phyloP scores from a whole-genome alignment of 1,140 invertebrate species.

The Aphidius gifuensis region DNA sequence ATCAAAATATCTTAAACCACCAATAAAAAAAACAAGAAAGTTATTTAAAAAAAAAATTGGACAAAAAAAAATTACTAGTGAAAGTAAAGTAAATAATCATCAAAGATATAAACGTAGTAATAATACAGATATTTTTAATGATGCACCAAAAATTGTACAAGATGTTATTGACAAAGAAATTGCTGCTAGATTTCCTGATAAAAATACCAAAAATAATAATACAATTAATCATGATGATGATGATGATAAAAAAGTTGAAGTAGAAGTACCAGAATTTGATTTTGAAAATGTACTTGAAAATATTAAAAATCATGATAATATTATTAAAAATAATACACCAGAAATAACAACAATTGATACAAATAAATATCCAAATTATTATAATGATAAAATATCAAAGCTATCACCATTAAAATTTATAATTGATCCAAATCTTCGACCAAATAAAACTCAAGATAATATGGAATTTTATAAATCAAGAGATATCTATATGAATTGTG shows the following conservation, averaged over 20 bases:
- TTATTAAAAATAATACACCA: conserved; percentile 10
- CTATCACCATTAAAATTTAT: conserved; percentile 51
- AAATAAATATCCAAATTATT: conserved; percentile 55
- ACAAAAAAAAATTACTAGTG: too few relatives aligned
- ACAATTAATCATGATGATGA: conserved; percentile 7
- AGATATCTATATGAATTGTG: conserved; percentile 48
- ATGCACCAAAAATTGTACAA: conserved; percentile 31
- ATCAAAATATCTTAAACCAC: background rate
- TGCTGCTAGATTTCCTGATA: conserved; percentile 33
- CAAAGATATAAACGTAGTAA: conserved; percentile 1
- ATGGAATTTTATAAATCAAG: conserved; percentile 59
- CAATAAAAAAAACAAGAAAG: background rate
- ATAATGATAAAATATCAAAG: conserved; percentile 32
- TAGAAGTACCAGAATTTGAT: conserved; percentile 42
- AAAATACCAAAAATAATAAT: conserved; percentile 6
- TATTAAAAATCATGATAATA: conserved; percentile 28
- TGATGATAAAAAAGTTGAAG: conserved; percentile 32
- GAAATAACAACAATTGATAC: conserved; percentile 32
- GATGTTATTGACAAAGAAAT: conserved; percentile 42
- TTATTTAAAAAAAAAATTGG: too few relatives aligned
- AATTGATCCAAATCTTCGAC: conserved; percentile 48
- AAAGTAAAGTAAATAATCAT: too few relatives aligned
- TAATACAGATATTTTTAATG: conserved; percentile 29
- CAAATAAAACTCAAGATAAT: conserved; percentile 52
- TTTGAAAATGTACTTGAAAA: conserved; percentile 31